Percentiles rank a stretch among this genome's conserved stretches.
phyloP scores from a whole-genome alignment of 2,888 invertebrate species.

The Cantharis rustica region DNA sequence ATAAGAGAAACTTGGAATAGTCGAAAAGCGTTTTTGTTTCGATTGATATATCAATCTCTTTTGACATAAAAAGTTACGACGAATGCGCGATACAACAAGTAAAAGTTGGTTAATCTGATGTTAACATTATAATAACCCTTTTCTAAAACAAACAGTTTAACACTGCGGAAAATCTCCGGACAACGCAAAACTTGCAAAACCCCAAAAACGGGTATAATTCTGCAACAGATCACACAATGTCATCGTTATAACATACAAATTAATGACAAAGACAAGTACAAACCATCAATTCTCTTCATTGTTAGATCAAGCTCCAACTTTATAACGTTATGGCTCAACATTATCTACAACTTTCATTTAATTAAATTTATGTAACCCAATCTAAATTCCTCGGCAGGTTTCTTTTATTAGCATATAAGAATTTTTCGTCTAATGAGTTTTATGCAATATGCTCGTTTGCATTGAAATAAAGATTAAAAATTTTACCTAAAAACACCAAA shows the following conservation, averaged over 20 bases:
- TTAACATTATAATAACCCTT: not conserved
- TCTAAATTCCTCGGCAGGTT: constrained; percentile 8
- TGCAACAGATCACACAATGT: not conserved
- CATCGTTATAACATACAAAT: not conserved
- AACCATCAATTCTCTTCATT: not conserved
- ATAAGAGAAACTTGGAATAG: too few species aligned
- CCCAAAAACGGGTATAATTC: not conserved
- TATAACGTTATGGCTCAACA: not conserved
- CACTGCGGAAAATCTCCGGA: not conserved
- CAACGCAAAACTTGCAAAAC: not conserved
- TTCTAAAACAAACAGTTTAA: not conserved
- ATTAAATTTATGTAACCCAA: constrained; percentile 18
- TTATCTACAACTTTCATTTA: constrained; percentile 9
- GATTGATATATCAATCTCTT: not conserved
- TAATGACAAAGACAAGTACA: not conserved
- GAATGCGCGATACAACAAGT: not conserved
- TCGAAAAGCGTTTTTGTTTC: too few species aligned
- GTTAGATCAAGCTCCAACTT: not conserved
- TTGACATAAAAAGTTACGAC: not conserved
- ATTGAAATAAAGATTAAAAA: not conserved
- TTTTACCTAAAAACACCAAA: not conserved
- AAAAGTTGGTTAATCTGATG: not conserved
- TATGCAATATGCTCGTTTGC: not conserved
- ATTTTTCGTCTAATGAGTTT: not conserved
- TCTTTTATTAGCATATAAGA: not conserved